phyloP scores from a whole-genome alignment of 2,888 invertebrate species.

The Drosophila tanythrix region DNA sequence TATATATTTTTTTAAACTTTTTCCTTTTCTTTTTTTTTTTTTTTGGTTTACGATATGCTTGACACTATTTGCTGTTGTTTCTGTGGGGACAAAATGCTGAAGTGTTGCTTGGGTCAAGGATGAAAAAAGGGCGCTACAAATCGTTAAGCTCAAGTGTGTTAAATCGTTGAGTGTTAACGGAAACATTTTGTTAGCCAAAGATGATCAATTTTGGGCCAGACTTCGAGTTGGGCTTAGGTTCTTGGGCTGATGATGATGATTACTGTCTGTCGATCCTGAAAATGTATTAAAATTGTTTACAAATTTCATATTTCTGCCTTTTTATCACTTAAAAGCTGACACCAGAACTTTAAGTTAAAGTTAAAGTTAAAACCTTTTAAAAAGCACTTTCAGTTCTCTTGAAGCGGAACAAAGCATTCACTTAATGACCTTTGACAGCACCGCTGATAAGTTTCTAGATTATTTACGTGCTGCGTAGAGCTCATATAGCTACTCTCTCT shows the following conservation, averaged over 20 bases:
- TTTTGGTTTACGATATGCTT: slow-evolving; percentile 30
- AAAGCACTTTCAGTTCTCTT: not conserved
- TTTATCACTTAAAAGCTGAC: not conserved
- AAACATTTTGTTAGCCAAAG: slow-evolving; percentile 35
- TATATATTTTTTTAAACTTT: slow-evolving; percentile 23
- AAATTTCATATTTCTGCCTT: not conserved
- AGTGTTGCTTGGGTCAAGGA: slow-evolving; percentile 63
- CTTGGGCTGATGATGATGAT: not conserved
- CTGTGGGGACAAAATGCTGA: slow-evolving; percentile 42
- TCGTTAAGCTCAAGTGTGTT: slow-evolving; percentile 23
- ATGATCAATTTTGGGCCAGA: slow-evolving; percentile 20
- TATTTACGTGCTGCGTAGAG: slow-evolving; percentile 25
- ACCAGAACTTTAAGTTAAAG: not conserved
- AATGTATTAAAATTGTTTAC: not conserved
- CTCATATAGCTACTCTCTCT: slow-evolving; percentile 49
- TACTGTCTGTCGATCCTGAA: not conserved
- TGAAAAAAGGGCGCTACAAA: slow-evolving; percentile 43
- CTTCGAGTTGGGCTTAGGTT: not conserved
- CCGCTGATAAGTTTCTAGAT: slow-evolving; percentile 12
- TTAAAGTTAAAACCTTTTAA: not conserved
- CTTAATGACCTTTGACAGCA: slow-evolving; percentile 32
- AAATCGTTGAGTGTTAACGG: slow-evolving; percentile 40
- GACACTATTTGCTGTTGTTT: slow-evolving; percentile 42
- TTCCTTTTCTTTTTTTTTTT: slow-evolving; percentile 4
- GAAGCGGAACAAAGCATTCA: slow-evolving; percentile 17